Percentiles rank a stretch among this genome's conserved stretches.
These are phyloP conservation scores for Sylvilagus floridanus DNA, from an alignment of 2,797 vertebrate genomes.

Conservation along the genomic window DNA sequence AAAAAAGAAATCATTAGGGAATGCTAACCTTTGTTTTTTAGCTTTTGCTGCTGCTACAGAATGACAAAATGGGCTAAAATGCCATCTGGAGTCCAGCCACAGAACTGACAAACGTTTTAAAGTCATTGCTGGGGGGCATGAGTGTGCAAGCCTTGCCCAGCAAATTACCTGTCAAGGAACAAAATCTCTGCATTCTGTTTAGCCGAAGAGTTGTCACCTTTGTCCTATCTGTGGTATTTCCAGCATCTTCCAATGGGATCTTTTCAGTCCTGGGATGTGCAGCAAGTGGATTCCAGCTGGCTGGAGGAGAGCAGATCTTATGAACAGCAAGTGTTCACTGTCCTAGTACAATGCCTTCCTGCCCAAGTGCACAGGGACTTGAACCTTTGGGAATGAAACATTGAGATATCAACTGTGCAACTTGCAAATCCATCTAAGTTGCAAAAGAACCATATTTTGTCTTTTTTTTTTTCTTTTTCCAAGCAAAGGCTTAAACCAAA, in stretches of 20 bases:
- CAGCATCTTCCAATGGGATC: neutral
- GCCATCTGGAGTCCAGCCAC: neutral
- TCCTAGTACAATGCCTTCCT: slow-evolving; percentile 48
- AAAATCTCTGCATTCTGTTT: neutral
- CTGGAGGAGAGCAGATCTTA: slow-evolving; percentile 6
- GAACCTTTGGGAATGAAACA: slow-evolving; percentile 57
- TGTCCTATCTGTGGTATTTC: neutral
- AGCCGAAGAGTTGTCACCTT: neutral
- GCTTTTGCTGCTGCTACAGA: neutral
- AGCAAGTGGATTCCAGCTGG: neutral
- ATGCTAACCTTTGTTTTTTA: neutral
- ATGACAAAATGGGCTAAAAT: neutral
- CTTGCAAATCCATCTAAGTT: slow-evolving; percentile 31
- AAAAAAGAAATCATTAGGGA: neutral
- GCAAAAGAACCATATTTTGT: neutral
- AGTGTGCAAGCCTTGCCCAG: neutral
- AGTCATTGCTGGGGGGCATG: neutral
- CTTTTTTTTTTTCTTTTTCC: neutral
- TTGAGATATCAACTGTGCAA: slow-evolving; percentile 29
- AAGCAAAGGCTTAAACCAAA: slow-evolving; percentile 36
- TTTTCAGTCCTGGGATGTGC: neutral
- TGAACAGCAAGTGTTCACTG: neutral
- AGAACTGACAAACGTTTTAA: neutral
- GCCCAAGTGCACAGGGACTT: neutral
- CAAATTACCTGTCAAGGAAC: neutral